These are phyloP conservation scores for Percopsis omiscomaycus DNA, from an alignment of 2,797 vertebrate genomes.

Conservation along the genomic window DNA sequence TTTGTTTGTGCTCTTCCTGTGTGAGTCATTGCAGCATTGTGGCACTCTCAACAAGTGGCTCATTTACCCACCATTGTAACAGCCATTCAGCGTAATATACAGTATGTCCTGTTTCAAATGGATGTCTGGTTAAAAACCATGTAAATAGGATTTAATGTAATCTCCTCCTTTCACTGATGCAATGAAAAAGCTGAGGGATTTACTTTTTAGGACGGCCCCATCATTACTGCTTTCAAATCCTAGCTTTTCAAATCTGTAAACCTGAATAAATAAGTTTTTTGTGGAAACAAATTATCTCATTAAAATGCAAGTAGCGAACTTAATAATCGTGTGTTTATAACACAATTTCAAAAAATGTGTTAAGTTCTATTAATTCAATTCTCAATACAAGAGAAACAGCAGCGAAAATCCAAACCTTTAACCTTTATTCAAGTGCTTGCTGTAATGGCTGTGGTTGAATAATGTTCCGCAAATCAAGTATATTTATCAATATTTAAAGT, in stretches of 20 bases:
- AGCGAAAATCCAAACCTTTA: no score
- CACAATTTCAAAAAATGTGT: no score
- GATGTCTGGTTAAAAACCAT: constrained; percentile 35
- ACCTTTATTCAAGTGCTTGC: constrained; percentile 10
- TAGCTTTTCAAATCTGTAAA: no score
- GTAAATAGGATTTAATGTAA: neutral
- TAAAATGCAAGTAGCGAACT: no score
- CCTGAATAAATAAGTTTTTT: no score
- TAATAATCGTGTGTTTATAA: no score
- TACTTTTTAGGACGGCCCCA: no score
- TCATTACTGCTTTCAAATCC: no score
- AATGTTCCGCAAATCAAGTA: constrained; percentile 1
- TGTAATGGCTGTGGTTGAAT: neutral
- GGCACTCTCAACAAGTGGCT: constrained; percentile 66
- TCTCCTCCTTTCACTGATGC: neutral
- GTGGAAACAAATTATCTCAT: no score
- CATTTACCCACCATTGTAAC: constrained; percentile 50
- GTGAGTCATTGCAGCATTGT: constrained; percentile 71
- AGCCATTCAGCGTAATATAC: constrained; percentile 58
- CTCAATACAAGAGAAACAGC: no score
- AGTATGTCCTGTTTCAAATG: constrained; percentile 68
- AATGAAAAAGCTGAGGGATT: no score
- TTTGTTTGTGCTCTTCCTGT: constrained; percentile 72
- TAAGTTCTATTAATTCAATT: no score
- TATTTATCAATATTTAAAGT: neutral